Evolutionary conservation across 2,113 vertebrate species (phyloP).

Genomic region (Microcebus lehilahytsara): DNA sequence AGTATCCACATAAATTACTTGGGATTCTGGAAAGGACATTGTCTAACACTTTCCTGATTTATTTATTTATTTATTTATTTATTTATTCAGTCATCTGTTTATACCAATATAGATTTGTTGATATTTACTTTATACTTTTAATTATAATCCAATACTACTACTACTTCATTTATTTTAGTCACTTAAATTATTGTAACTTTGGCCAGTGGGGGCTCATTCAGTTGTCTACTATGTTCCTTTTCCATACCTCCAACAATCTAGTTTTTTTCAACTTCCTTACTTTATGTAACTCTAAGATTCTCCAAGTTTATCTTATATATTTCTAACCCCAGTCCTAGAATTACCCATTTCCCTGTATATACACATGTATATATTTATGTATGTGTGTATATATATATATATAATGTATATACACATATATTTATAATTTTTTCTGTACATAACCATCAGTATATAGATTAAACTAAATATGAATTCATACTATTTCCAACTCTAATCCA

Average conservation of each 20-base stretch:
- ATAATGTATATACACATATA: neutral
- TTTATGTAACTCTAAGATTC: neutral
- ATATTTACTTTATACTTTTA: neutral
- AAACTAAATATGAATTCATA: neutral
- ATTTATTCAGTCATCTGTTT: neutral
- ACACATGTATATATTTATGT: neutral
- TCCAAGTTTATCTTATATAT: neutral
- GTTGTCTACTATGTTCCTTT: neutral
- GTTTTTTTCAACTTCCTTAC: neutral
- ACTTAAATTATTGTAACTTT: neutral
- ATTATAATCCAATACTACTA: neutral
- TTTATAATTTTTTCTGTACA: neutral
- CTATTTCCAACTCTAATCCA: neutral
- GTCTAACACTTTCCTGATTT: neutral
- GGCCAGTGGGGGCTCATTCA: neutral
- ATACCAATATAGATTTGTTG: neutral
- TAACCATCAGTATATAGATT: neutral
- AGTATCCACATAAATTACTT: neutral
- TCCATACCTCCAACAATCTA: neutral
- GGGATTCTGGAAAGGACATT: neutral
- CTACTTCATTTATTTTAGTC: neutral
- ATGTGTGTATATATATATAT: neutral
- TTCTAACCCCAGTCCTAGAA: neutral
- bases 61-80: neutral
- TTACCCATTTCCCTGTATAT: neutral